Conservation (phyloP, 2,797 vertebrate species). For the Onychomys leucogaster region DNA sequence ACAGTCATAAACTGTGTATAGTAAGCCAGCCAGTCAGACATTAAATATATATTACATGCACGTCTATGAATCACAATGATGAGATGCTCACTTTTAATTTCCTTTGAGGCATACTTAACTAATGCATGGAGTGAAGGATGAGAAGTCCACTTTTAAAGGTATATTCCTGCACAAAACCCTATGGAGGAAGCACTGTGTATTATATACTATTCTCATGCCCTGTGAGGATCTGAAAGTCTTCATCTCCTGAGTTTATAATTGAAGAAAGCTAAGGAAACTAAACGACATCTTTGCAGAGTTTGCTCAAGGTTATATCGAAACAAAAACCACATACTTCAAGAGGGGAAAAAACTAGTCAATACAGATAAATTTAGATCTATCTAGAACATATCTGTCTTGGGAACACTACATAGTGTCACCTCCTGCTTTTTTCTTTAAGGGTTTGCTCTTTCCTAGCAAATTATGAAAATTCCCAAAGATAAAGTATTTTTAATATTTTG, state of each 20-base stretch:
- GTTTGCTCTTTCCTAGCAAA: not conserved
- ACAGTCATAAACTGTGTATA: not conserved
- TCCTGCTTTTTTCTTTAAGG: not conserved
- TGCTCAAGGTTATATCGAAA: not conserved
- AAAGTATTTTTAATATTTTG: not conserved
- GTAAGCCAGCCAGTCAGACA: not conserved
- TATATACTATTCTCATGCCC: not conserved
- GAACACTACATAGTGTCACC: not conserved
- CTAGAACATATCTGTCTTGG: not conserved
- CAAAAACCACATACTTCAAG: not conserved
- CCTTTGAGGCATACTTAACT: not conserved
- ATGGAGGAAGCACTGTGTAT: not conserved
- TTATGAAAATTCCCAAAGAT: not conserved
- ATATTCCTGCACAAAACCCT: not conserved
- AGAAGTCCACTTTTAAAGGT: not conserved
- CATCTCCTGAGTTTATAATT: not conserved
- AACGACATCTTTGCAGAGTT: not conserved
- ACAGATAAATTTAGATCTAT: not conserved
- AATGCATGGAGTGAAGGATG: not conserved
- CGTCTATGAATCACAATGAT: not conserved
- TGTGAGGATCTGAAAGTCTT: not conserved
- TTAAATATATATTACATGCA: not conserved
- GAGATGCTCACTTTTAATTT: slow-evolving; percentile 2
- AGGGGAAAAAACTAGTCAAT: not conserved
- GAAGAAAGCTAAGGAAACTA: not conserved